phyloP scores from a whole-genome alignment of 2,888 invertebrate species.

The Pedicia rivosa region DNA sequence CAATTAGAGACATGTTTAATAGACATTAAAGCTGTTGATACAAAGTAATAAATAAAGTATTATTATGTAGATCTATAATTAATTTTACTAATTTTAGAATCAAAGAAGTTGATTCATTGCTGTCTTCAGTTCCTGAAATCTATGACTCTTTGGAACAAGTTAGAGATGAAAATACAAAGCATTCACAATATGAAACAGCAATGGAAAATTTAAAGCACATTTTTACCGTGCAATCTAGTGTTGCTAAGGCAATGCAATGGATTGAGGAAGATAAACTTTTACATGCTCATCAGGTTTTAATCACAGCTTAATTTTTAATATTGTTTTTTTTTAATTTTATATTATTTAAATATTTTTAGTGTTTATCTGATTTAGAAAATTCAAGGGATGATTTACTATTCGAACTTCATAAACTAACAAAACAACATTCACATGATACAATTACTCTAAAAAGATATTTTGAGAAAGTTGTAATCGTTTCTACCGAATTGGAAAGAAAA shows the following conservation, averaged over 20 bases:
- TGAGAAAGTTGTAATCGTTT: constrained; percentile 83
- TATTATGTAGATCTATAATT: background rate
- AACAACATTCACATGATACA: constrained; percentile 78
- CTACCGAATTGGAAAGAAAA: constrained; percentile 78
- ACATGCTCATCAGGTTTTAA: constrained; percentile 83
- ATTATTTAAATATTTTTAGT: no score
- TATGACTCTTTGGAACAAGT: constrained; percentile 70
- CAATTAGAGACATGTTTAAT: constrained; percentile 74
- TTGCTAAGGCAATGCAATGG: constrained; percentile 83
- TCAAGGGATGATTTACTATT: constrained; percentile 90
- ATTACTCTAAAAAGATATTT: constrained; percentile 92
- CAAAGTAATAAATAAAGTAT: constrained; percentile 25
- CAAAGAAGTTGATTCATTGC: constrained; percentile 55
- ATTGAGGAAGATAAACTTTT: constrained; percentile 90
- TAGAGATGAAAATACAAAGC: constrained; percentile 81
- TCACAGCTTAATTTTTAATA: no score
- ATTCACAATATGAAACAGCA: constrained; percentile 95
- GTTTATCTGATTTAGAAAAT: constrained; percentile 87
- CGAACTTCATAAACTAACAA: constrained; percentile 85
- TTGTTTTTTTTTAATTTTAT: constrained; percentile 15
- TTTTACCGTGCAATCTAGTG: constrained; percentile 92
- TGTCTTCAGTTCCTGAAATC: constrained; percentile 62
- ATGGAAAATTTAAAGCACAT: constrained; percentile 97
- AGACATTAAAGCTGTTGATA: constrained; percentile 60
- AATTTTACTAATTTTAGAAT: constrained; percentile 35